Conservation (phyloP, 92 coral and sea anemone species). For the Actinernus sp. region DNA sequence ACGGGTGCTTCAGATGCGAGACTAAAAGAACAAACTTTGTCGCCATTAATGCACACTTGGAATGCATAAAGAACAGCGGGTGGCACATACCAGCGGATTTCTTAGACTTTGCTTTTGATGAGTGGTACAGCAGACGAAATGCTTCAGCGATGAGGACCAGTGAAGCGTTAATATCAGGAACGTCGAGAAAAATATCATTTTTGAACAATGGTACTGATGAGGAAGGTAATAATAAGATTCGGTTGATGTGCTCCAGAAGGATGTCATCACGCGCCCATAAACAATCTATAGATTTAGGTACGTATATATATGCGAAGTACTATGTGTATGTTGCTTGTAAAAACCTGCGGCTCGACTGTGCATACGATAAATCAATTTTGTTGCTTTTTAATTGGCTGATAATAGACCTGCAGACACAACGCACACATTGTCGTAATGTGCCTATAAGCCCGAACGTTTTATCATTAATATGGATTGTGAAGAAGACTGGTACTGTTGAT, state of each 20-base stretch:
- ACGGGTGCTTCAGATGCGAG: slow-evolving; percentile 32
- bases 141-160: neutral
- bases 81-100: slow-evolving; percentile 29
- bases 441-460: no score
- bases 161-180: neutral
- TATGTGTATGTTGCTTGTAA: no score
- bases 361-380: no score
- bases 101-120: slow-evolving; percentile 54
- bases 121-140: no score
- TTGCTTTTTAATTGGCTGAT: no score
- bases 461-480: no score
- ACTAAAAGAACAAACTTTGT: slow-evolving; percentile 29
- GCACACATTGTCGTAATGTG: no score
- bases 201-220: neutral
- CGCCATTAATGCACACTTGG: slow-evolving; percentile 12
- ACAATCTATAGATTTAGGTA: neutral
- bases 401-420: no score
- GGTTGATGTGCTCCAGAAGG: slow-evolving; percentile 15
- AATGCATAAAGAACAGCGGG: slow-evolving; percentile 20
- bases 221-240: slow-evolving; percentile 29
- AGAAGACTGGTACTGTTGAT: no score
- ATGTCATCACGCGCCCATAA: neutral
- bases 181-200: slow-evolving; percentile 12
- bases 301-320: no score
- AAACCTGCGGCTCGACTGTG: no score